Base-by-base conservation (phyloP, 2,888 invertebrate species). In the Cylindroiulus punctatus region DNA sequence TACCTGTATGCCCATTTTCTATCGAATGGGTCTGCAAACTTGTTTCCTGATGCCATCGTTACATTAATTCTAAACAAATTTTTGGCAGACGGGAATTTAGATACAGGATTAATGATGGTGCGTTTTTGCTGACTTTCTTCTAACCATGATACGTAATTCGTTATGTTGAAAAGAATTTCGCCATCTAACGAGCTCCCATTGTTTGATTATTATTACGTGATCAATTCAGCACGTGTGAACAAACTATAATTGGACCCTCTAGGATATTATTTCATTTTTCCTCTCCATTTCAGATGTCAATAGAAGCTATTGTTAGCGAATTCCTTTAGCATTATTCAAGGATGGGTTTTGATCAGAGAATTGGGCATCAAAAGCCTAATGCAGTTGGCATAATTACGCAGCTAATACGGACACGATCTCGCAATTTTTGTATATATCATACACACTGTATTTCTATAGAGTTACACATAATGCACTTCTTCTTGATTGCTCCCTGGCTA, bases 151-250 rank as follows among this genome's bases (percentile, higher is more conserved):
- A 30, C 30, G 26, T 76, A 30, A 76, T 76, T 76, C 76, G 76
- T 76, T 76, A 76, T 76, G 76, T 76, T 76, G 76, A 1, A 30
- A 26, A 30, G 76, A 76, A 76, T 76, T 76, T 76, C 14, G 76
- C 76, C 76, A 76, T 76, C 76, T 76, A 76, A 76, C 76, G 76
- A 76, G 76, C 76, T 76, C 76, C 26, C 26, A 76, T 76, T 76
- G 76, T 76, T 76, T 76, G 76, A 76, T 76, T 76, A 30, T 30
- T 76, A 76, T 76, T 30, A 76, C 76, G 30, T 76, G 76, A 76
- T 76, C 76, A 76, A 76, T 76, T 26, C 76, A 76, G 17, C 76
- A 76, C 76, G 76, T 76, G 76, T 76, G 76, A 76, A 76, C 76
- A 76, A 76, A 76, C 76, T 76, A 76, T 76, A 76, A 76, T 76